These are phyloP conservation scores for Decapterus maruadsi DNA, from an alignment of 2,797 vertebrate genomes.

Conservation along the genomic window DNA sequence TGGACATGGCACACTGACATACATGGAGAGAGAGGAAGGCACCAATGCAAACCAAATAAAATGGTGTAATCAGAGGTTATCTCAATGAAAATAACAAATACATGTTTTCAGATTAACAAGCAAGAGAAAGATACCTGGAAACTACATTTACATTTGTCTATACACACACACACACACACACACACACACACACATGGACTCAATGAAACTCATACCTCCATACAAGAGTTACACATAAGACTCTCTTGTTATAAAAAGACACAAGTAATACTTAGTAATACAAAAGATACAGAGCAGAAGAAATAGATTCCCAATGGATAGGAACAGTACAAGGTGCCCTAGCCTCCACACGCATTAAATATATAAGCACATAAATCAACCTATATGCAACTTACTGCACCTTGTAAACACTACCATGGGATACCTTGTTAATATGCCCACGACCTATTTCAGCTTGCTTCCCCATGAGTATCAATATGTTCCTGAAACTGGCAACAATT, in stretches of 20 bases:
- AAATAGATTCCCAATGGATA: not conserved
- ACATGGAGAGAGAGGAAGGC: conserved; percentile 7
- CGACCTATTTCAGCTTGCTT: conserved; percentile 10
- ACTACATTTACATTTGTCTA: not conserved
- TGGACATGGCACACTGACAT: conserved; percentile 40
- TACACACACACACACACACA: not conserved
- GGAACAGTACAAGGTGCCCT: conserved; percentile 1
- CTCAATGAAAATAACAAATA: not conserved
- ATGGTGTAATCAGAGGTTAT: not conserved
- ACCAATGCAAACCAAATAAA: conserved; percentile 7
- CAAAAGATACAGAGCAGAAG: not conserved
- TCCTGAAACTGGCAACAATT: conserved; percentile 22
- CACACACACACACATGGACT: not conserved
- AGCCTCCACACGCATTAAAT: conserved; percentile 5
- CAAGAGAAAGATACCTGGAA: not conserved
- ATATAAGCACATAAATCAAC: conserved; percentile 13
- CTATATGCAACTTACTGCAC: conserved; percentile 10
- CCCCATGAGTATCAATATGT: conserved; percentile 27
- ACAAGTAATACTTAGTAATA: not conserved
- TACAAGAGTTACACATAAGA: not conserved
- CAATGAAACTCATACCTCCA: not conserved
- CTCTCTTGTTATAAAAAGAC: not conserved
- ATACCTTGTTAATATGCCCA: conserved; percentile 11
- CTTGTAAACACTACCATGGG: conserved; percentile 19
- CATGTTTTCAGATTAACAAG: conserved; percentile 6